A percentile compares a stretch with the other conserved stretches of the same genome.
phyloP scores from a whole-genome alignment of 2,888 invertebrate species.

The Melanotus villosus region DNA sequence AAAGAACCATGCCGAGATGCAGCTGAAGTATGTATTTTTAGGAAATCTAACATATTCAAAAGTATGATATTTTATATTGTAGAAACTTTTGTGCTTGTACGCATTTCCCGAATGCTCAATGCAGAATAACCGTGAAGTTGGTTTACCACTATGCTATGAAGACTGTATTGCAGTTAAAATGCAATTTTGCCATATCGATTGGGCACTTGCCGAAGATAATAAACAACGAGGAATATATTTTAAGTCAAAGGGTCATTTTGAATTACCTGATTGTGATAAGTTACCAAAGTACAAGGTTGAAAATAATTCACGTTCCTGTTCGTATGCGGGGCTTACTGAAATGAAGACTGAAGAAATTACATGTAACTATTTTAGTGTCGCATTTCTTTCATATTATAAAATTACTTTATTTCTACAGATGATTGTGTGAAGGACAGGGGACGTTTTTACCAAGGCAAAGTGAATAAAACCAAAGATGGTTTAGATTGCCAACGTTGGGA shows the following conservation, averaged over 20 bases:
- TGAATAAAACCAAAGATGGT: conserved; percentile 88
- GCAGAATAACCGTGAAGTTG: conserved; percentile 75
- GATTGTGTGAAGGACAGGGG: conserved; percentile 91
- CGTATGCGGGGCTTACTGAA: conserved; percentile 88
- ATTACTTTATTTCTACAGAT: conserved; percentile 71
- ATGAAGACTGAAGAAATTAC: conserved; percentile 87
- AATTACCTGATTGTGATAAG: conserved; percentile 87
- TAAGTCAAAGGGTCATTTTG: conserved; percentile 88
- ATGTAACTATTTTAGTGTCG: no score
- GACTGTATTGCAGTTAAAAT: conserved; percentile 93
- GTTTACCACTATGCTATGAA: conserved; percentile 90
- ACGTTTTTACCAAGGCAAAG: conserved; percentile 90
- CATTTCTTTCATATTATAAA: no score
- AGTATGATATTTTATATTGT: conserved; percentile 18
- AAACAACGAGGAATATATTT: conserved; percentile 84
- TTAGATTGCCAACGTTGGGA: conserved; percentile 93
- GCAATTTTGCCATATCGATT: conserved; percentile 94
- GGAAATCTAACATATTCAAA: no score
- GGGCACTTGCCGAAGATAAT: conserved; percentile 92
- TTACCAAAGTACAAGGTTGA: conserved; percentile 81
- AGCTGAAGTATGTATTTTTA: conserved; percentile 80
- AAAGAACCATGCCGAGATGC: conserved; percentile 88
- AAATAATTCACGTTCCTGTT: conserved; percentile 79
- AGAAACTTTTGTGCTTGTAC: conserved; percentile 91
- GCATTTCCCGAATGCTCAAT: conserved; percentile 86